Base-by-base conservation (phyloP, 2,113 vertebrate genomes). In the Galeopterus variegatus region DNA sequence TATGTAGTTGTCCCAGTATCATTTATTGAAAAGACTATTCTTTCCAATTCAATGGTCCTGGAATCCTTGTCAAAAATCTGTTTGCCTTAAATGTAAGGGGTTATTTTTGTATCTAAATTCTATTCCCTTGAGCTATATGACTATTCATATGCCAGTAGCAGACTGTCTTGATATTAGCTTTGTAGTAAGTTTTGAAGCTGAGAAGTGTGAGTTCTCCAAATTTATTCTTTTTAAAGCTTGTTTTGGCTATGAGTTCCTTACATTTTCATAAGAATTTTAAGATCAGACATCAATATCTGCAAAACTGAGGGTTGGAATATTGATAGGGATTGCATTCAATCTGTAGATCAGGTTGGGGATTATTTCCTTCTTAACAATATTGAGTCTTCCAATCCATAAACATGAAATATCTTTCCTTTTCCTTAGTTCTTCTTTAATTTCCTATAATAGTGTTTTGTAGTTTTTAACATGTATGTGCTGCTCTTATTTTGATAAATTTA, bases 381-480 rank as follows among this genome's bases (percentile, higher is more conserved):
- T 62, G 62, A 92, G 17, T 56, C 64, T 62, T 77, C 72, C 21
- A 56, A 56, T 90, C 11, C 23, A 23, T 64, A 24, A 50, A 41
- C 19, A 58, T 24, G n/a, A 14, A 23, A 41, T 54, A 28, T 54
- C 7, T 95, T 90, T 50, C 64, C 18, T n/a, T 65, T 75, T 69
- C 62, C 48, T 93, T 70, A 50, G 23, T 23, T 64, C 82, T 23
- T 64, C 82, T 79, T 92, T 77, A 88, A 67, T 95, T 84, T 89
- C 5, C 33, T 75, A 67, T 17, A 70, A 5, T 33, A 77, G 18
- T 54, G 2, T 87, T 70, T 76, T 93, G 13, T 79, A 83, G 19
- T 65, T 94, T 82, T 81, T 65, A 83, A 36, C 10, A 85, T 45
- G 26, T 28, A 58, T 60, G 24, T 8, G 21, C 76, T 69, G 10